These are phyloP conservation scores for Arctocebus calabarensis DNA, from an alignment of 2,797 vertebrate species.

Conservation along the genomic window DNA sequence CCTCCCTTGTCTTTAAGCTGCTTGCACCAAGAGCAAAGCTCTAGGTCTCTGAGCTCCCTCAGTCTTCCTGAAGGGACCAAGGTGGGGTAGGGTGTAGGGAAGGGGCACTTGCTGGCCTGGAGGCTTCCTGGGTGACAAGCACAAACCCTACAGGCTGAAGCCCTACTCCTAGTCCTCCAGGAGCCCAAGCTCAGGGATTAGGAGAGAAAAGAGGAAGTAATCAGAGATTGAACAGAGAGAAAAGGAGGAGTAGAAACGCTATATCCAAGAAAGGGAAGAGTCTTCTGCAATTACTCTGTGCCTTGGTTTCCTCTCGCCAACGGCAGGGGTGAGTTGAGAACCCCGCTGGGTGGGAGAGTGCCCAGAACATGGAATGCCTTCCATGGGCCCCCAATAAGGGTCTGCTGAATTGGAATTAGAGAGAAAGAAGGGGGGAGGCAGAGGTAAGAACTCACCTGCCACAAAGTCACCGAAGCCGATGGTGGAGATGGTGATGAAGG, in stretches of 20 bases:
- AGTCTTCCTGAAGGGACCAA: neutral
- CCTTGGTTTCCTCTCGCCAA: neutral
- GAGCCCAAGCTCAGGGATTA: neutral
- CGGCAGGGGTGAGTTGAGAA: neutral
- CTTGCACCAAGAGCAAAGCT: neutral
- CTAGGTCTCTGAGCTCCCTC: neutral
- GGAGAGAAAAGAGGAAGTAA: neutral
- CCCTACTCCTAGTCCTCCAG: neutral
- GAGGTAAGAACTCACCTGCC: constrained; percentile 91
- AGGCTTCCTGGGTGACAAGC: neutral
- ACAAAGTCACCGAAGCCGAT: constrained; percentile 99
- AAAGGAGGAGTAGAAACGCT: neutral
- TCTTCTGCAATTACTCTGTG: neutral
- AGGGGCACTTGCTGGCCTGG: neutral
- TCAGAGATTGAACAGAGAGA: neutral
- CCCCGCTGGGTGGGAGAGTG: neutral
- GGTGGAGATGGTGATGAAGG: constrained; percentile 99
- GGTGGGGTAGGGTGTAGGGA: too few relatives aligned
- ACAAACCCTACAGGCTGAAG: neutral
- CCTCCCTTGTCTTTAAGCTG: constrained; percentile 44
- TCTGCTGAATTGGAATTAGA: neutral
- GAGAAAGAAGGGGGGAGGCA: neutral
- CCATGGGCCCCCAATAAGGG: neutral
- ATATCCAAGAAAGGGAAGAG: neutral
- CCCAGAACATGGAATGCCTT: neutral